Evolutionary conservation across 2,797 vertebrate species (phyloP).

Genomic region (Valencia hispanica): DNA sequence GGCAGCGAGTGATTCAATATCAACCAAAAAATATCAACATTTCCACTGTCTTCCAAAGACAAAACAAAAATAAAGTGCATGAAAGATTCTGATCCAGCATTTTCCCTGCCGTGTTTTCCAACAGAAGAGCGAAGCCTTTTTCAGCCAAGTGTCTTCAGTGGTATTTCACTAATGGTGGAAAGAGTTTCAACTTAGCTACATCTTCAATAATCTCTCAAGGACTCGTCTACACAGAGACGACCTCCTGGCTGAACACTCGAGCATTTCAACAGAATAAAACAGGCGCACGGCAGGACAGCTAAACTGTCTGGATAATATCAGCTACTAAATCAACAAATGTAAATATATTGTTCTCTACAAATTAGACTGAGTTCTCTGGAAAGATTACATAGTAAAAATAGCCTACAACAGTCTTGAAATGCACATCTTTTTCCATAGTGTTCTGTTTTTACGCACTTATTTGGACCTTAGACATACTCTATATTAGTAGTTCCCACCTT

Average conservation of each 20-base stretch:
- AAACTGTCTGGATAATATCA: not conserved
- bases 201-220: not conserved
- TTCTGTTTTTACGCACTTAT: not conserved
- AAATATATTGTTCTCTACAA: not conserved
- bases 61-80: not conserved
- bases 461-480: not conserved
- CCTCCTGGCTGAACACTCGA: not conserved
- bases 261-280: not conserved
- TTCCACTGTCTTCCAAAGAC: not conserved
- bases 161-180: not conserved
- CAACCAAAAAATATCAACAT: not conserved
- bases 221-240: not conserved
- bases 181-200: not conserved
- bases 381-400: not conserved
- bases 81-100: not conserved
- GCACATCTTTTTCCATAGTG: not conserved
- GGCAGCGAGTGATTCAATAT: not conserved
- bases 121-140: not conserved
- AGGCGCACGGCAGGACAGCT: not conserved
- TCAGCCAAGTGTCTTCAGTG: not conserved
- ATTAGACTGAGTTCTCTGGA: not conserved
- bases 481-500: no score
- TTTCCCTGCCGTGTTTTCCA: not conserved
- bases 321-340: not conserved
- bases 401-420: not conserved